Percentiles rank a stretch among this genome's conserved stretches.
phyloP scores from a whole-genome alignment of 2,888 invertebrate genomes.

The Noctua fimbriata region DNA sequence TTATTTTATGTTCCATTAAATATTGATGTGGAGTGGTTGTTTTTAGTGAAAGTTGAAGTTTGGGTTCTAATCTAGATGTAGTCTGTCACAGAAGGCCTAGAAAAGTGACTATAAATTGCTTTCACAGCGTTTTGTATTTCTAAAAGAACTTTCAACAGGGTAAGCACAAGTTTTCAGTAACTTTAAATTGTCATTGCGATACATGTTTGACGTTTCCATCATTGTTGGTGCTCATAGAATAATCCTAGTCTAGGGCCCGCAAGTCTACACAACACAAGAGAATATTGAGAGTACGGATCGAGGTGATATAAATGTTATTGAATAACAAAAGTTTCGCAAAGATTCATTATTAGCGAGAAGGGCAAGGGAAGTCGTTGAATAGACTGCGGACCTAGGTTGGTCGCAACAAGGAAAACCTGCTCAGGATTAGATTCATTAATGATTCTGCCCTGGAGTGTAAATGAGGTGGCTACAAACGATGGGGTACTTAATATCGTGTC shows the following conservation, averaged over 20 bases:
- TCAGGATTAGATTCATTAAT: no score
- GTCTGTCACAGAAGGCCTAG: background rate
- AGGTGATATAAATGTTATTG: background rate
- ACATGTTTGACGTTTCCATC: background rate
- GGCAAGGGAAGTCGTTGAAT: no score
- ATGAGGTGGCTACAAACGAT: no score
- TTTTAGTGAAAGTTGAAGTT: background rate
- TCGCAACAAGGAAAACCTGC: no score
- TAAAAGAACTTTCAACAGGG: background rate
- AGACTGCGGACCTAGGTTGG: no score
- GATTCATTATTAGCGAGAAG: no score
- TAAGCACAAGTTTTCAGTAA: background rate
- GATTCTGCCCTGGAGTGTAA: no score
- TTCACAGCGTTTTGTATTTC: background rate
- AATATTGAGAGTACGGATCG: background rate
- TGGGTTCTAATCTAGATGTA: background rate
- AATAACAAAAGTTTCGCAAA: background rate
- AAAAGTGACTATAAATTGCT: background rate
- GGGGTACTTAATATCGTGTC: no score
- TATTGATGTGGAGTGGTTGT: slow-evolving; percentile 28
- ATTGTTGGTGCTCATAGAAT: background rate
- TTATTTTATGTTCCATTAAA: slow-evolving; percentile 40
- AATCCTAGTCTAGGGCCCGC: background rate
- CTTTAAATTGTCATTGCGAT: background rate
- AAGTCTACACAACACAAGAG: background rate